Evolutionary conservation across 92 coral and sea anemone species (phyloP), one percentile per base, ranked within the genome.

Genomic region (Phenganax stokvisi): DNA sequence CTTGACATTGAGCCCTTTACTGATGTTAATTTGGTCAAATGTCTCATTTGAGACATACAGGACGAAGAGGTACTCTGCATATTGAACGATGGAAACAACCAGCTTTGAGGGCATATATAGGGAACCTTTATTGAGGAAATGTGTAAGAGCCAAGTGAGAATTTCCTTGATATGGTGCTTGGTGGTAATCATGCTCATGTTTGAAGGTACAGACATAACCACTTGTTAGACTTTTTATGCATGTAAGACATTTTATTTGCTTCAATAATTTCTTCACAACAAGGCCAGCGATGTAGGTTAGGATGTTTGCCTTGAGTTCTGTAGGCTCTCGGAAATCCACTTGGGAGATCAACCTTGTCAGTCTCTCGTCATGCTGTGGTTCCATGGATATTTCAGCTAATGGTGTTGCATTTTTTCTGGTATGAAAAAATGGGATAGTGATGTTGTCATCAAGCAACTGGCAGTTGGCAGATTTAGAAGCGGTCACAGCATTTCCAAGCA

Each of bases 401-500:
- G 81, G 81, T 55, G 81, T 10, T 9, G 54, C 54, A 61, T 77
- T 31, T 58, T 77, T 77, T 15, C 81, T 11, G 9, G 54, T 27
- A 25, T 77, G 81, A 27, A 77, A 76, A 58, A 28, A 57, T 29
- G 81, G 81, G n/a, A 58, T 77, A 53, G 60, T 77, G 30, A 54
- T 28, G 56, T 30, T 37, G 25, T 77, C 81, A 25, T 29, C 81
- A 28, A 58, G 54, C 9, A 13, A 29, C 57, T 58, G 25, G 70
- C 54, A 27, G 52, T 77, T 58, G 17, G 69, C 81, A 9, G 7
- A 11, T 27, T 58, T 62, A 8, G 81, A 77, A 6, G 81, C 81
- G 6, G 68, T 77, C 56, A 77, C 81, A 57, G 69, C 81, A 77
- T 77, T 77, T 25, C 81, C 81, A 57, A 60, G 57, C 12, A 77